A percentile compares a stretch with the other conserved stretches of the same genome.
Conservation (phyloP, 1,140 invertebrate genomes). For the Asobara japonica region DNA sequence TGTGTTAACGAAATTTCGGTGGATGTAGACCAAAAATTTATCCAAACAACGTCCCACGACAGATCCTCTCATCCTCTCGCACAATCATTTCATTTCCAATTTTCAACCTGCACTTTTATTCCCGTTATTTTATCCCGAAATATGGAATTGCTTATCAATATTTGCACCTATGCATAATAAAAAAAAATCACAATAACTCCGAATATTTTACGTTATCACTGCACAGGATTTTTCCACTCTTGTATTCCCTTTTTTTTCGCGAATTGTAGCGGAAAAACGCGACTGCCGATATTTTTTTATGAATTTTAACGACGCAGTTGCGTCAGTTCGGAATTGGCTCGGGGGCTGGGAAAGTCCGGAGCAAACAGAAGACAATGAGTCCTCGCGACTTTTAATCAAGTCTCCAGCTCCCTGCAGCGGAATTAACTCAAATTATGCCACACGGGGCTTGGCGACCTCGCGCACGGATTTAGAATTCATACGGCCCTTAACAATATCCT, state of each 20-base stretch:
- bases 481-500: constrained; percentile 23
- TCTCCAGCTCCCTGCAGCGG: constrained; percentile 57
- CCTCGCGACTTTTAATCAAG: constrained; percentile 59
- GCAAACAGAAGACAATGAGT: constrained; percentile 62
- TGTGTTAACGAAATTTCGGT: constrained; percentile 53
- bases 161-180: neutral
- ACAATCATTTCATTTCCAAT: neutral
- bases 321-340: constrained; percentile 51
- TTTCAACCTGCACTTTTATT: neutral
- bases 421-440: constrained; percentile 63
- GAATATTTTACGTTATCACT: constrained; percentile 6
- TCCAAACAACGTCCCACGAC: no score
- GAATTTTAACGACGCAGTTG: constrained; percentile 49
- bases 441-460: constrained; percentile 45
- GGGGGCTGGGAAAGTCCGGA: constrained; percentile 43
- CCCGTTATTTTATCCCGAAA: neutral
- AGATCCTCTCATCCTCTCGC: neutral
- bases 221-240: neutral
- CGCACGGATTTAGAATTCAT: constrained; percentile 57
- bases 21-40: no score
- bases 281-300: constrained; percentile 43
- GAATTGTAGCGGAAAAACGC: neutral
- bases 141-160: constrained; percentile 12
- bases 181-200: neutral
- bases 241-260: neutral